These are phyloP conservation scores for Corythoichthys haematopterus DNA, from an alignment of 2,113 vertebrate species.

Conservation along the genomic window DNA sequence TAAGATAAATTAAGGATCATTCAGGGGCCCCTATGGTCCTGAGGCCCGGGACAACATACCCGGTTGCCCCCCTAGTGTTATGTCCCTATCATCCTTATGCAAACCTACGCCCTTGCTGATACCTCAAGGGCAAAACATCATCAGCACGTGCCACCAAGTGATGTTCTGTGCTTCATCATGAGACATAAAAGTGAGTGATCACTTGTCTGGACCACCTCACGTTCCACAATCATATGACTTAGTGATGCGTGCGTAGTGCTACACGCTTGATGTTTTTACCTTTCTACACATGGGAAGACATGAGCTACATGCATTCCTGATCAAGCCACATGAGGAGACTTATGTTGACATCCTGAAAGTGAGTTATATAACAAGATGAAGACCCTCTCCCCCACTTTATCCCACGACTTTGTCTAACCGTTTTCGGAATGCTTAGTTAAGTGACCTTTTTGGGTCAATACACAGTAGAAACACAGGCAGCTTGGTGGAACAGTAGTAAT, in stretches of 20 bases:
- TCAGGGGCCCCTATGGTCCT: too few species aligned
- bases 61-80: too few species aligned
- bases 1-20: too few species aligned
- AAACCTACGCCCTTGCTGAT: too few species aligned
- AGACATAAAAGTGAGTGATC: constrained; percentile 24
- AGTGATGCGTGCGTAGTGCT: constrained; percentile 1
- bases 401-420: not conserved
- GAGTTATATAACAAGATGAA: constrained; percentile 25
- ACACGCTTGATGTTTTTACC: constrained; percentile 9
- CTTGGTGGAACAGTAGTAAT: not conserved
- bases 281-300: constrained; percentile 15
- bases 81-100: too few species aligned
- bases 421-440: not conserved
- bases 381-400: not conserved
- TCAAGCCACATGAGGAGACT: constrained; percentile 42
- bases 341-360: constrained; percentile 20
- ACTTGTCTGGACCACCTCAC: not conserved
- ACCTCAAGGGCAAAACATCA: not conserved
- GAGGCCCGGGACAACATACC: too few species aligned
- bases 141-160: not conserved
- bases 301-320: constrained; percentile 13
- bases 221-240: constrained; percentile 32
- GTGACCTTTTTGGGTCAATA: not conserved
- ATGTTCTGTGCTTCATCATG: constrained; percentile 32
- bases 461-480: not conserved